phyloP scores from a whole-genome alignment of 2,113 vertebrate genomes.

The Rhineura floridana region DNA sequence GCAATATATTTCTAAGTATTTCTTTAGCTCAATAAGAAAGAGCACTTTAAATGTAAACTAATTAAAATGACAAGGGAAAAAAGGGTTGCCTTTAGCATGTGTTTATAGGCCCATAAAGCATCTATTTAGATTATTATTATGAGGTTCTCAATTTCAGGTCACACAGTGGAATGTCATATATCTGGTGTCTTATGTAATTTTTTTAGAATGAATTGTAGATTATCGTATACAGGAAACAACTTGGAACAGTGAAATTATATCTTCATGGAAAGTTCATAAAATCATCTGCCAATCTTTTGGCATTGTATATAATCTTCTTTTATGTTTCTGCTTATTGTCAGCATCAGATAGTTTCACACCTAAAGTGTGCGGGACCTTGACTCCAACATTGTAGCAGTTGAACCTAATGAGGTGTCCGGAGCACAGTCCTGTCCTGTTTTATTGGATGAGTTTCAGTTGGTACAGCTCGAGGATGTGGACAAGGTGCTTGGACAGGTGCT shows the following conservation, averaged over 20 bases:
- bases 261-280: neutral
- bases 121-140: neutral
- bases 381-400: too few species aligned
- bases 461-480: too few species aligned
- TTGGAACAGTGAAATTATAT: neutral
- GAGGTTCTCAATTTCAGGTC: neutral
- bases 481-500: too few species aligned
- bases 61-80: neutral
- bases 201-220: neutral
- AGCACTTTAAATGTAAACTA: neutral
- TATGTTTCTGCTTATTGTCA: too few species aligned
- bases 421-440: too few species aligned
- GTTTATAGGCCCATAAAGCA: neutral
- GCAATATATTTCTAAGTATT: neutral
- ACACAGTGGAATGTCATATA: neutral
- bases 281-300: neutral
- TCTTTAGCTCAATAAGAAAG: neutral
- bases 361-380: too few species aligned
- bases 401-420: too few species aligned
- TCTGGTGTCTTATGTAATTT: neutral
- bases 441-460: too few species aligned
- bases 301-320: too few species aligned
- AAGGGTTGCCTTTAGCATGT: neutral
- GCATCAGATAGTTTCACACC: neutral
- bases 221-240: neutral